These are phyloP conservation scores for Ptychobarbus kaznakovi DNA, from an alignment of 2,797 vertebrate genomes.

Conservation along the genomic window DNA sequence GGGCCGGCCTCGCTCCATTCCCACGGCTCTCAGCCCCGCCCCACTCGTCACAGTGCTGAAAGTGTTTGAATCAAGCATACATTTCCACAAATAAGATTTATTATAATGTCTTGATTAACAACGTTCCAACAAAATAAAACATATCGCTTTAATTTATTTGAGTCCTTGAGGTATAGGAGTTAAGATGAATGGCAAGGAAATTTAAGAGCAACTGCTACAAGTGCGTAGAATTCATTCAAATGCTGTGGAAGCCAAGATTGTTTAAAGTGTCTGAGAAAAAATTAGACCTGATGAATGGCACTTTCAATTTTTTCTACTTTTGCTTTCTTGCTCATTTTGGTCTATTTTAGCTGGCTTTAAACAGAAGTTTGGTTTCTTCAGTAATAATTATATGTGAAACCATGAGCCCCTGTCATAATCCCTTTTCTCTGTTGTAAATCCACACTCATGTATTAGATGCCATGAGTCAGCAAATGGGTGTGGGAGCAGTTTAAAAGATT, in stretches of 20 bases:
- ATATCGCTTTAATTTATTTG: neutral
- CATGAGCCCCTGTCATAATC: neutral
- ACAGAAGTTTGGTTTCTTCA: neutral
- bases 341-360: neutral
- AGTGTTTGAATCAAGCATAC: neutral
- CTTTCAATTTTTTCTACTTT: neutral
- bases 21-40: too few species aligned
- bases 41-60: neutral
- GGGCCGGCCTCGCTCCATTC: too few species aligned
- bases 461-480: neutral
- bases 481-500: neutral
- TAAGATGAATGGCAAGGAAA: neutral
- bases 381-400: neutral
- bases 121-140: neutral
- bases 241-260: neutral
- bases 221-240: neutral
- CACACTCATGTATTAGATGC: neutral
- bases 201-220: neutral
- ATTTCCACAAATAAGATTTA: neutral
- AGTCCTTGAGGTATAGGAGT: neutral
- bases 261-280: neutral
- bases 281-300: neutral
- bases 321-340: neutral
- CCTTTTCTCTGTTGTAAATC: neutral
- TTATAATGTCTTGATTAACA: neutral